These are phyloP conservation scores for Onychomys leucogaster DNA, from an alignment of 2,797 vertebrate genomes.

Conservation along the genomic window DNA sequence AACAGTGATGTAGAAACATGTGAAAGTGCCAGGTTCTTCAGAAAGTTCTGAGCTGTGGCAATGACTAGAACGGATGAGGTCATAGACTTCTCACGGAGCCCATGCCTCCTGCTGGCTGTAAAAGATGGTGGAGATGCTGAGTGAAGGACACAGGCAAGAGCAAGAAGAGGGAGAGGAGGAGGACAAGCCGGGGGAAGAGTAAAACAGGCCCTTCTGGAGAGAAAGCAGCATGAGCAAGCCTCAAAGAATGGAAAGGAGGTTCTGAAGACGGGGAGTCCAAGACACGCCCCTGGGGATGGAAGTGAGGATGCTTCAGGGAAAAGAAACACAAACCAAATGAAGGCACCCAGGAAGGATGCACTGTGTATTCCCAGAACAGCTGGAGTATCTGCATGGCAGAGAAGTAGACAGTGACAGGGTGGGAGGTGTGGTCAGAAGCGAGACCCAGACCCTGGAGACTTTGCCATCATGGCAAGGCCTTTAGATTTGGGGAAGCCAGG, in stretches of 20 bases:
- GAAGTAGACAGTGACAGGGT: no score
- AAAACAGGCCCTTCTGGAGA: background rate
- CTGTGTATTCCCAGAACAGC: background rate
- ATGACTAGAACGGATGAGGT: background rate
- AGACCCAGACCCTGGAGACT: background rate
- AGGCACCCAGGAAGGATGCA: background rate
- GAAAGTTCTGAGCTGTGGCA: background rate
- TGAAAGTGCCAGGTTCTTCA: background rate
- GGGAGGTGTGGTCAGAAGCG: background rate
- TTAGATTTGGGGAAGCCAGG: background rate
- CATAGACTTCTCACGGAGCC: background rate
- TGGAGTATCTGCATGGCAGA: fast-evolving
- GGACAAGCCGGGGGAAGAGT: background rate
- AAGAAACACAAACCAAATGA: background rate
- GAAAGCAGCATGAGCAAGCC: background rate
- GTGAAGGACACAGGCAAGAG: background rate
- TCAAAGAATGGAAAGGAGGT: background rate
- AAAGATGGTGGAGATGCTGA: background rate
- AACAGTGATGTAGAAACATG: background rate
- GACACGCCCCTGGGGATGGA: no score
- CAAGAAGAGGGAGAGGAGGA: background rate
- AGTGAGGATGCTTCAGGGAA: no score
- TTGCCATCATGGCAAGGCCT: background rate
- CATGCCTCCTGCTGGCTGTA: background rate
- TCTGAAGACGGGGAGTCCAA: background rate